Evolutionary conservation across 2,113 vertebrate species (phyloP).

Genomic region (Poeciliopsis prolifica): DNA sequence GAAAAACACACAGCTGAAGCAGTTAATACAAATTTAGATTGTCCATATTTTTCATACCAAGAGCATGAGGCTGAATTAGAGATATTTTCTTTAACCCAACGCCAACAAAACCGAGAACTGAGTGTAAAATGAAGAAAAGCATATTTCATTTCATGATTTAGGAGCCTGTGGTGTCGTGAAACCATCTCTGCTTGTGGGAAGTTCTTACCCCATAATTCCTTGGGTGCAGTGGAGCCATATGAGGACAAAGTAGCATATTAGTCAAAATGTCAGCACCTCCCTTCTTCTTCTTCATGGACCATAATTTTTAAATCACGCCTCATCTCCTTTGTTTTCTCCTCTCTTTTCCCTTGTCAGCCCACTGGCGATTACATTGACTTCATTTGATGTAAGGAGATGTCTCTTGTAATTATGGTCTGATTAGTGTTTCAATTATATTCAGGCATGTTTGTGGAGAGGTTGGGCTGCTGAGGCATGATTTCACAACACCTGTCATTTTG

Average conservation of each 20-base stretch:
- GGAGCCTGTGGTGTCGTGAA: conserved; percentile 18
- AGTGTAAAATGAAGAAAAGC: conserved; percentile 45
- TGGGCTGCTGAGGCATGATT: conserved; percentile 3
- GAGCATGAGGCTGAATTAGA: background rate
- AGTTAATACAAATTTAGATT: conserved; percentile 11
- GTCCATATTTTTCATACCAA: background rate
- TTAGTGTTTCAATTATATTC: conserved; percentile 55
- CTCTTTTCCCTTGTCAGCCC: conserved; percentile 41
- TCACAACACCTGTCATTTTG: conserved; percentile 40
- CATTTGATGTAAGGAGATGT: conserved; percentile 41
- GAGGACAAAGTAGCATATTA: conserved; percentile 52
- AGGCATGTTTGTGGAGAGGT: conserved; percentile 49
- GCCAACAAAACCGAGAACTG: background rate
- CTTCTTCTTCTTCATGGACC: conserved; percentile 71
- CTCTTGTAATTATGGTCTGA: conserved; percentile 59
- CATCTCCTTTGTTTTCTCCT: conserved; percentile 57
- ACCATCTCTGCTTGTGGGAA: conserved; percentile 4
- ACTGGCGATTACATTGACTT: conserved; percentile 37
- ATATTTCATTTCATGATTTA: conserved; percentile 37
- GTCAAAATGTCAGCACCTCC: conserved; percentile 73
- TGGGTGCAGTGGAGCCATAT: conserved; percentile 23
- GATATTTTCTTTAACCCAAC: background rate
- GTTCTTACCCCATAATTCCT: conserved; percentile 3
- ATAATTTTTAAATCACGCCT: conserved; percentile 68
- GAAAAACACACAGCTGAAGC: conserved; percentile 2